Evolutionary conservation across 2,113 vertebrate species (phyloP).

Genomic region (Orthonyx spaldingii): DNA sequence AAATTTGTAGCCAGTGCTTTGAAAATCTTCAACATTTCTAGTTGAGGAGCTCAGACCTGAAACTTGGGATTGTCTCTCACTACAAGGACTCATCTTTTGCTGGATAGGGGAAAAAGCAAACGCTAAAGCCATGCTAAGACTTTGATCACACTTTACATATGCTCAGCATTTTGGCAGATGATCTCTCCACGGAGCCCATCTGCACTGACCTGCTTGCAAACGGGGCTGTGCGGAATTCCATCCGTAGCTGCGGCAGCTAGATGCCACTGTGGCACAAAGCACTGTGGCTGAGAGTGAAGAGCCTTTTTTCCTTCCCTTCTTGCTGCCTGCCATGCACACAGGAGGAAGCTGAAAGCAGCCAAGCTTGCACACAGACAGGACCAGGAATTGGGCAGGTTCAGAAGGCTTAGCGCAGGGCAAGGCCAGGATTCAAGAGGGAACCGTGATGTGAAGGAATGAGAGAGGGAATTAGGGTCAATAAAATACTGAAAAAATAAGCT

Average conservation of each 20-base stretch:
- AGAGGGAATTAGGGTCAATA: not conserved
- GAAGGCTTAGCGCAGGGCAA: not conserved
- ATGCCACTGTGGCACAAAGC: slow-evolving; percentile 48
- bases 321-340: not conserved
- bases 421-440: not conserved
- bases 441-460: not conserved
- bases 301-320: not conserved
- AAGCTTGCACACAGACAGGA: not conserved
- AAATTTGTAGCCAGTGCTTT: not conserved
- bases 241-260: not conserved
- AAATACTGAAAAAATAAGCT: not conserved
- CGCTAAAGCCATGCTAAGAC: not conserved
- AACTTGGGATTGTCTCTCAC: not conserved
- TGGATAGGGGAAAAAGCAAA: not conserved
- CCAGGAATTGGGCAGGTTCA: not conserved
- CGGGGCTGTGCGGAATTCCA: not conserved
- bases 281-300: not conserved
- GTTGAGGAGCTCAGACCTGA: not conserved
- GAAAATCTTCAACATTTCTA: not conserved
- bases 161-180: slow-evolving; percentile 19
- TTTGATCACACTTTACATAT: not conserved
- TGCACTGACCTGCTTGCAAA: not conserved
- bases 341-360: not conserved
- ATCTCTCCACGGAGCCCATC: not conserved
- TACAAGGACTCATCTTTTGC: not conserved